These are phyloP conservation scores for Camptogramma bilineatum DNA, from an alignment of 2,888 invertebrate species.

Conservation along the genomic window DNA sequence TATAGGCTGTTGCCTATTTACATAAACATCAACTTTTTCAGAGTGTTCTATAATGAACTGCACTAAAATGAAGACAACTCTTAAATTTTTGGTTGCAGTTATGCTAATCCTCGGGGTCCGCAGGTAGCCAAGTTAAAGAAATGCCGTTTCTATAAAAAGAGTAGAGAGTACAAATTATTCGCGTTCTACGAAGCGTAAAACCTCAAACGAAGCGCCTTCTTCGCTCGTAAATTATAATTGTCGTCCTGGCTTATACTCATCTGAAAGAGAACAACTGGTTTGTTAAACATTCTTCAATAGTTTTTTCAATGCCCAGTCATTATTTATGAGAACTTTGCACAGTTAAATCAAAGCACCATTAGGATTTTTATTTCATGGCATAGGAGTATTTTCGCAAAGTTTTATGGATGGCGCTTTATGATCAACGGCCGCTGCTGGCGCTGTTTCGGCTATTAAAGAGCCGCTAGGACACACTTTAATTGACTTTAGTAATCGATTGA, in stretches of 20 bases:
- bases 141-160: slow-evolving; percentile 6
- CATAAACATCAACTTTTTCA: not conserved
- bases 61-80: not conserved
- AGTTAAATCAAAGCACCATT: not conserved
- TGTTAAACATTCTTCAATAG: slow-evolving; percentile 4
- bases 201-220: slow-evolving; percentile 13
- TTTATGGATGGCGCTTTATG: not conserved
- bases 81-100: not conserved
- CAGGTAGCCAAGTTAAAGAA: slow-evolving; percentile 13
- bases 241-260: slow-evolving; percentile 18
- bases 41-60: not conserved
- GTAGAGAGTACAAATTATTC: slow-evolving; percentile 15
- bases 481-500: not conserved
- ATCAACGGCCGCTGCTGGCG: not conserved
- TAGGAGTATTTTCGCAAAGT: not conserved
- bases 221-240: slow-evolving; percentile 21
- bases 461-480: not conserved
- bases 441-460: not conserved
- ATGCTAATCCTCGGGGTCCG: slow-evolving; percentile 13
- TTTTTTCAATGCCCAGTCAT: not conserved
- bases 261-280: slow-evolving; percentile 28
- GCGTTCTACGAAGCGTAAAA: slow-evolving; percentile 14
- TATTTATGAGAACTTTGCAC: not conserved
- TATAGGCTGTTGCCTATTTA: not conserved
- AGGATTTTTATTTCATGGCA: too few species aligned